Evolutionary conservation across 2,797 vertebrate species (phyloP).

Genomic region (Craterocephalus amniculus): DNA sequence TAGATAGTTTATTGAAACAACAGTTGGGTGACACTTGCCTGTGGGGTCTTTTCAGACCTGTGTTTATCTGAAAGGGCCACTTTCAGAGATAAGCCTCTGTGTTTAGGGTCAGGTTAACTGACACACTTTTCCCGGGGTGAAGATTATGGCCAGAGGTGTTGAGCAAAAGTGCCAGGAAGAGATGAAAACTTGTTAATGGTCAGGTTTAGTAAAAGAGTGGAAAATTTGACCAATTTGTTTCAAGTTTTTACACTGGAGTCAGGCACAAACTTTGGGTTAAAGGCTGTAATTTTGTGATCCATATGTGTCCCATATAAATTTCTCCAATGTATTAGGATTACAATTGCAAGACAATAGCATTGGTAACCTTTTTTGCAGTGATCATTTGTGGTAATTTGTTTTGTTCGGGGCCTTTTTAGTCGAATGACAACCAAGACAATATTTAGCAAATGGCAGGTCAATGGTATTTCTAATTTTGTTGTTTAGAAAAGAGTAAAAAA

Average conservation of each 20-base stretch:
- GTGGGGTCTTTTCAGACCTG: constrained; percentile 41
- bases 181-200: constrained; percentile 3
- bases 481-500: no score
- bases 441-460: not conserved
- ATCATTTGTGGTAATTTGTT: not conserved
- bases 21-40: constrained; percentile 51
- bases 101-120: constrained; percentile 58
- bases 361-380: not conserved
- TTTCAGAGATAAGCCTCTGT: constrained; percentile 50
- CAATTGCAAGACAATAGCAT: not conserved
- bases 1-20: constrained; percentile 75
- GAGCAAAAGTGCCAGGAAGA: constrained; percentile 9
- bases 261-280: not conserved
- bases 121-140: constrained; percentile 33
- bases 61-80: constrained; percentile 64
- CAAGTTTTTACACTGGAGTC: not conserved
- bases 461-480: no score
- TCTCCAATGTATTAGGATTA: not conserved
- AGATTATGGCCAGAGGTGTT: constrained; percentile 11
- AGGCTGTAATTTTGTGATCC: not conserved
- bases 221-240: not conserved
- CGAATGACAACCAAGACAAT: not conserved
- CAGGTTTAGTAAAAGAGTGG: not conserved
- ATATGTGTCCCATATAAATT: not conserved
- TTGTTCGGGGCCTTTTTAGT: not conserved